These are phyloP conservation scores for Halictus quadricinctus DNA, from an alignment of 2,888 invertebrate genomes.

Conservation along the genomic window DNA sequence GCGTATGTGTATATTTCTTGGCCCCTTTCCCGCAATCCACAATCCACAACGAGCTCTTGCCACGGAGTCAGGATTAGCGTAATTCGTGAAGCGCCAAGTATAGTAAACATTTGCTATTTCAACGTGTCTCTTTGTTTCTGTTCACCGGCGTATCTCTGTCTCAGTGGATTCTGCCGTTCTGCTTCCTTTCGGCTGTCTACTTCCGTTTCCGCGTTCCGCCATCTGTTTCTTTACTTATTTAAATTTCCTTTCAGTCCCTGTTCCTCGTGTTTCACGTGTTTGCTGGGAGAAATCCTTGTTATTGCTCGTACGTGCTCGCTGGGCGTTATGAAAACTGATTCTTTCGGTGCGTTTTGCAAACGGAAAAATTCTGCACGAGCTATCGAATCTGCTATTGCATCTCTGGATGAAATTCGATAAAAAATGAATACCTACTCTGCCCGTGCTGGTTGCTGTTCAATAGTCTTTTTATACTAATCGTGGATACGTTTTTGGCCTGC, in stretches of 20 bases:
- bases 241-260: background rate
- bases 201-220: background rate
- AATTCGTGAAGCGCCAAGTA: conserved; percentile 67
- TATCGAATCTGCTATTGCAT: no score
- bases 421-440: no score
- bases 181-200: conserved; percentile 1
- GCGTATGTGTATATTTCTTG: conserved; percentile 27
- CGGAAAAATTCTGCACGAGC: background rate
- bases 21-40: conserved; percentile 24
- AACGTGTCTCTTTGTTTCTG: conserved; percentile 35
- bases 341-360: background rate
- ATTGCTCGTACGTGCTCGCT: background rate
- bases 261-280: background rate
- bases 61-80: conserved; percentile 67
- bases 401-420: no score
- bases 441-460: no score
- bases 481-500: no score
- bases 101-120: conserved; percentile 72
- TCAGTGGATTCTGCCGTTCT: background rate
- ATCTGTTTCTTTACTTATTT: conserved; percentile 22
- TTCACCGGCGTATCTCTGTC: conserved; percentile 15
- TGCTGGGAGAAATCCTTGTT: background rate
- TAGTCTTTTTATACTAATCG: no score
- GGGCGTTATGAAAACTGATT: background rate
- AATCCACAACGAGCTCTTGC: conserved; percentile 39